A percentile compares a stretch with the other conserved stretches of the same genome.
Evolutionary conservation across 2,888 invertebrate species (phyloP).

Genomic region (Trissolcus brochymenae): DNA sequence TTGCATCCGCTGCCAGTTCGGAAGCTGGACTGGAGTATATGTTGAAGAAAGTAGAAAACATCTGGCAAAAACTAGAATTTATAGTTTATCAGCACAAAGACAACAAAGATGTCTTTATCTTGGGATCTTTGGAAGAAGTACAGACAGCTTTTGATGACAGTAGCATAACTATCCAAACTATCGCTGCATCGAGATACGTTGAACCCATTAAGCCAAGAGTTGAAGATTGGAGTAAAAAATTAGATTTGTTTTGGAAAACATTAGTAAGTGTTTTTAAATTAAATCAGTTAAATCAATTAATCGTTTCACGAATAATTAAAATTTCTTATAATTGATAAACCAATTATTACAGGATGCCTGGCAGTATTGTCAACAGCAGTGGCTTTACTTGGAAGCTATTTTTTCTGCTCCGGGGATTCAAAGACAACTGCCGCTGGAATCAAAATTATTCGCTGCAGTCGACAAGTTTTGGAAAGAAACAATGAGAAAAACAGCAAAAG

Average conservation of each 20-base stretch:
- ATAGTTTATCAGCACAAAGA: conserved; percentile 88
- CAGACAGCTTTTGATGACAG: conserved; percentile 90
- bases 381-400: conserved; percentile 96
- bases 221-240: conserved; percentile 87
- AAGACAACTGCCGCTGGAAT: conserved; percentile 92
- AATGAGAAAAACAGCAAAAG: conserved; percentile 88
- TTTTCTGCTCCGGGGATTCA: conserved; percentile 97
- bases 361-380: conserved; percentile 92
- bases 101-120: conserved; percentile 87
- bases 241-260: conserved; percentile 89
- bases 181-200: conserved; percentile 90
- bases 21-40: conserved; percentile 89
- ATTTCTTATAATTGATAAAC: background rate
- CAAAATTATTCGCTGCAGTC: conserved; percentile 89
- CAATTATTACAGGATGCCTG: conserved; percentile 85
- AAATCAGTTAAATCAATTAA: no score
- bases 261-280: conserved; percentile 78
- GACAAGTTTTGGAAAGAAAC: conserved; percentile 94
- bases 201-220: conserved; percentile 89
- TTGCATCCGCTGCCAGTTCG: conserved; percentile 91
- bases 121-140: conserved; percentile 91
- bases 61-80: conserved; percentile 89
- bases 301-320: background rate
- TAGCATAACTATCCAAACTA: conserved; percentile 90
- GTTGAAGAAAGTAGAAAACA: conserved; percentile 89